A percentile compares a stretch with the other conserved stretches of the same genome.
phyloP scores from a whole-genome alignment of 2,113 vertebrate species.

The Alces alces region DNA sequence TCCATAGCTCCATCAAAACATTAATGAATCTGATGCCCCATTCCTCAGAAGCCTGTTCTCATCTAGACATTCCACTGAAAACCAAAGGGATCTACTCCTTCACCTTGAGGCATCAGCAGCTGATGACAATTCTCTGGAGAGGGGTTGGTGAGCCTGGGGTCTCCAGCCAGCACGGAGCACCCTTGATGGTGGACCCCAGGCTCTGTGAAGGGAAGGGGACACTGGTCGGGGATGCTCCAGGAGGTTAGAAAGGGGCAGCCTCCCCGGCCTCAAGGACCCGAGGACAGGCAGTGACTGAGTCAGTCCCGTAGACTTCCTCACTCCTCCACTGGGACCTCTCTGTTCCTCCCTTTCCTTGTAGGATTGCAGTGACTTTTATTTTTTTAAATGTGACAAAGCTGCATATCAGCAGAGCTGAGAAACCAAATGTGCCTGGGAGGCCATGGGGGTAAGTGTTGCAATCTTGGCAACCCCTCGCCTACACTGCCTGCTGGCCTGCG shows the following conservation, averaged over 20 bases:
- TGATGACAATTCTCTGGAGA: fast-evolving
- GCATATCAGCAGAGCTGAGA: neutral
- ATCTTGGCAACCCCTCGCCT: neutral
- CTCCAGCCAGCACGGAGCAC: neutral
- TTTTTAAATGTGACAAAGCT: neutral
- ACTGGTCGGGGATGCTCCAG: neutral
- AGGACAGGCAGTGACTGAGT: neutral
- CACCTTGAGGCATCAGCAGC: neutral
- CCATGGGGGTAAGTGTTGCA: neutral
- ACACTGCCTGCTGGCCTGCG: neutral
- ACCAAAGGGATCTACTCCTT: neutral
- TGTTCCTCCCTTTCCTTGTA: neutral
- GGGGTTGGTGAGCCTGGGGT: neutral
- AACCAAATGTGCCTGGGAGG: neutral
- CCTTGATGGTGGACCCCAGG: neutral
- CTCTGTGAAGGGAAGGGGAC: fast-evolving
- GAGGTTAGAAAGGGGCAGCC: neutral
- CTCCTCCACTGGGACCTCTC: neutral
- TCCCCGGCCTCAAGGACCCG: neutral
- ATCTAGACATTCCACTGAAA: neutral
- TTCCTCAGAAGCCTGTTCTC: neutral
- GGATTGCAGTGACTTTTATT: neutral
- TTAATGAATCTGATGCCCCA: no score
- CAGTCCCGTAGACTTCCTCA: neutral
- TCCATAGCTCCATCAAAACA: neutral